These are phyloP conservation scores for Drosophila niveifrons DNA, from an alignment of 2,888 invertebrate genomes.

Conservation along the genomic window DNA sequence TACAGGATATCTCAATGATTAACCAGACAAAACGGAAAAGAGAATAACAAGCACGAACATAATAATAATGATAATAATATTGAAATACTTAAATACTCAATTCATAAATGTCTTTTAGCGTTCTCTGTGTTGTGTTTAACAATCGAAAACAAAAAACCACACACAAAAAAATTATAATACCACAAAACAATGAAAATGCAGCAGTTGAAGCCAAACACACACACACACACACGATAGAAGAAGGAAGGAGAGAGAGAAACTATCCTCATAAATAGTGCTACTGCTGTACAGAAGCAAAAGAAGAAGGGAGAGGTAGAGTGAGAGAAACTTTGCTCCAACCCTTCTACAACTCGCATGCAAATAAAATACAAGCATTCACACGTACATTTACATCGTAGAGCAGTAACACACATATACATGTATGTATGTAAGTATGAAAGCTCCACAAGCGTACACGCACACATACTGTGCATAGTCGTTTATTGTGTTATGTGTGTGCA, in stretches of 20 bases:
- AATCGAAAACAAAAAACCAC: background rate
- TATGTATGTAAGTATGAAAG: background rate
- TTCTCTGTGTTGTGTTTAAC: slow-evolving; percentile 26
- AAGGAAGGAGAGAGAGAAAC: no score
- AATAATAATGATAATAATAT: background rate
- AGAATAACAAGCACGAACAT: background rate
- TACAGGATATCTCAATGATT: background rate
- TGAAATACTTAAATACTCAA: slow-evolving; percentile 13
- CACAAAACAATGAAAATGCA: background rate
- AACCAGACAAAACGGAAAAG: background rate
- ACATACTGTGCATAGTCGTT: background rate
- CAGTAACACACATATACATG: background rate
- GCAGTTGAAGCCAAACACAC: background rate
- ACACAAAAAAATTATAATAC: background rate
- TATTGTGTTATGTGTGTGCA: background rate
- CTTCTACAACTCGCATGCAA: background rate
- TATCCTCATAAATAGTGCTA: background rate
- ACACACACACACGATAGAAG: background rate
- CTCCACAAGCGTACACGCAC: background rate
- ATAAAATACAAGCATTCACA: background rate
- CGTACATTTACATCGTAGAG: background rate
- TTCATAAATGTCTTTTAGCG: slow-evolving; percentile 25
- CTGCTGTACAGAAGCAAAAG: background rate
- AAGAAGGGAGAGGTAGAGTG: background rate
- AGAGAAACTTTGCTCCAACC: background rate